These are phyloP conservation scores for Drosophila ercepeae DNA, from an alignment of 1,140 invertebrate species.

Conservation along the genomic window DNA sequence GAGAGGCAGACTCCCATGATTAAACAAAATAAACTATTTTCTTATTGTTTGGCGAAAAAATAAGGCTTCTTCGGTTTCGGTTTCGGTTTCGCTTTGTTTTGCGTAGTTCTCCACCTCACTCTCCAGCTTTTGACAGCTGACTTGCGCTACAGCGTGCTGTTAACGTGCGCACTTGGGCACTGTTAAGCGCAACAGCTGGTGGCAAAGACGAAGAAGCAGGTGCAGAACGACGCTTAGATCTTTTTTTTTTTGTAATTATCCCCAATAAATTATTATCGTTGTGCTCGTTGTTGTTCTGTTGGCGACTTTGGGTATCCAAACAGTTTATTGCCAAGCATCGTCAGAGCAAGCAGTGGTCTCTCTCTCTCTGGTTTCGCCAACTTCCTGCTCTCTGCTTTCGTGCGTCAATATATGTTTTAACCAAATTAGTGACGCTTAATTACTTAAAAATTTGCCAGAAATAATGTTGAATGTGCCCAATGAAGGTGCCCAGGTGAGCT, in stretches of 20 bases:
- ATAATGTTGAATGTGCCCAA: slow-evolving; percentile 80
- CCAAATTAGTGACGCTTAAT: slow-evolving; percentile 29
- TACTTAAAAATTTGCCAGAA: slow-evolving; percentile 2
- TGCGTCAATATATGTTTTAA: slow-evolving; percentile 10
- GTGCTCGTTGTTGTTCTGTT: slow-evolving; percentile 25
- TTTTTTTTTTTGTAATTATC: slow-evolving; percentile 20
- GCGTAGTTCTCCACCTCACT: slow-evolving; percentile 39
- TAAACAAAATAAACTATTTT: background rate
- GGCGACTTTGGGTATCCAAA: slow-evolving; percentile 12
- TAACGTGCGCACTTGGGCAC: slow-evolving; percentile 30
- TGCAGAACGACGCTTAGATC: slow-evolving; percentile 17
- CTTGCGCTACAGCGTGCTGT: slow-evolving; percentile 3
- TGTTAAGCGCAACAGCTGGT: background rate
- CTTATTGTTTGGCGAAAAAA: background rate
- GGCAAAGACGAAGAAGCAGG: slow-evolving; percentile 6
- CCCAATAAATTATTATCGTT: slow-evolving; percentile 62
- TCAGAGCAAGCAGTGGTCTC: background rate
- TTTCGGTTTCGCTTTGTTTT: too few species aligned
- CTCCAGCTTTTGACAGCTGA: slow-evolving; percentile 45
- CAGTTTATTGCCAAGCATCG: background rate
- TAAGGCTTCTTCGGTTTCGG: slow-evolving; percentile 53
- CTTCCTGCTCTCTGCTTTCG: background rate
- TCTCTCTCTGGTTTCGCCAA: background rate
- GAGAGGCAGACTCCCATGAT: slow-evolving; percentile 60
- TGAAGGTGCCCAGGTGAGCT: slow-evolving; percentile 76